These are phyloP conservation scores for Pitangus sulphuratus DNA, from an alignment of 2,797 vertebrate genomes.

Conservation along the genomic window DNA sequence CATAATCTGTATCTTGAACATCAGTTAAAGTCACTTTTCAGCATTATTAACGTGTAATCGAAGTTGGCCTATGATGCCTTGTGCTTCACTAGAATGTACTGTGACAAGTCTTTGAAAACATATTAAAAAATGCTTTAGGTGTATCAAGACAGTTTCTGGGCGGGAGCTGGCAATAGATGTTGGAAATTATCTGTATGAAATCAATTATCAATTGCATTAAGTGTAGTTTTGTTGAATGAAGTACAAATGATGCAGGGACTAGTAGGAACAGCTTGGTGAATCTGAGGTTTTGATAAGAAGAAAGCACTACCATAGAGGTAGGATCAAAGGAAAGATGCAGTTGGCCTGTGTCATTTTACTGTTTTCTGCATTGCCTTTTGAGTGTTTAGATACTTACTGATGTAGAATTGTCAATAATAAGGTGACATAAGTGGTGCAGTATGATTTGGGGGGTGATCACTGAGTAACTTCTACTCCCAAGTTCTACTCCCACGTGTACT, in stretches of 20 bases:
- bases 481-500: background rate
- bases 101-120: background rate
- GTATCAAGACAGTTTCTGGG: background rate
- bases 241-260: background rate
- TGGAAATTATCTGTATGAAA: background rate
- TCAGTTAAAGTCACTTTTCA: background rate
- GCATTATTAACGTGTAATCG: background rate
- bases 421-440: background rate
- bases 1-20: background rate
- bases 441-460: accelerated
- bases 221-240: background rate
- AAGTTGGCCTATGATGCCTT: background rate
- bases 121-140: background rate
- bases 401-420: background rate
- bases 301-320: background rate
- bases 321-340: background rate
- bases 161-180: background rate
- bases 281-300: background rate
- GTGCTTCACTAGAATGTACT: background rate
- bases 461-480: background rate
- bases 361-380: background rate
- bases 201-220: background rate
- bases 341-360: background rate
- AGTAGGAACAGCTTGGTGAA: background rate
- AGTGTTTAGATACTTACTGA: background rate